A percentile compares a stretch with the other conserved stretches of the same genome.
These are phyloP conservation scores for Lepus americanus DNA, from an alignment of 2,113 vertebrate species.

Conservation along the genomic window DNA sequence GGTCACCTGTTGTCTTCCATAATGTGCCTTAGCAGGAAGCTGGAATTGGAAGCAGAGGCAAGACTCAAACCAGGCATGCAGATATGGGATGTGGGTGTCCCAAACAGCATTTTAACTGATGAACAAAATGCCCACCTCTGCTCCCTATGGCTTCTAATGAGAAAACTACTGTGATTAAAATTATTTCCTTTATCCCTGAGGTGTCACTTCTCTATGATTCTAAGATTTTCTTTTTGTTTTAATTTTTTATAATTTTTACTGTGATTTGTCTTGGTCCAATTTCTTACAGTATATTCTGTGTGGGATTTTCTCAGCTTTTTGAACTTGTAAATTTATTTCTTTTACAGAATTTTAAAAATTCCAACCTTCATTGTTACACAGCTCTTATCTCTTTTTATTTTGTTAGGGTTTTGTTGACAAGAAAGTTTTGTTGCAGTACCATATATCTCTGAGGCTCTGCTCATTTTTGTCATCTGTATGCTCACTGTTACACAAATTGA, in stretches of 20 bases:
- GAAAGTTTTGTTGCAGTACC: background rate
- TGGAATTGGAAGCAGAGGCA: no score
- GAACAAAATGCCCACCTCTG: no score
- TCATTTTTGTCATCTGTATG: background rate
- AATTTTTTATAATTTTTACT: background rate
- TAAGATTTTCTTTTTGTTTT: constrained; percentile 13
- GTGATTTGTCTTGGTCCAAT: background rate
- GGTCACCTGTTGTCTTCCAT: no score
- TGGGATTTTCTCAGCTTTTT: background rate
- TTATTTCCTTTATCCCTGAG: background rate
- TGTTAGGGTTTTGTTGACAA: background rate
- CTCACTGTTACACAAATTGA: background rate
- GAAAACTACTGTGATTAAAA: background rate
- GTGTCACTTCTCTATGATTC: background rate
- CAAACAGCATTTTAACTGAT: no score
- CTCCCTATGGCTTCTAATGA: background rate
- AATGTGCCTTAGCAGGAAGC: no score
- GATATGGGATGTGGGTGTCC: no score
- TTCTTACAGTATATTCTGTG: background rate
- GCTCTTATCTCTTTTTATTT: background rate
- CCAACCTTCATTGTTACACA: background rate
- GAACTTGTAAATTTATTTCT: background rate
- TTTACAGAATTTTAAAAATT: background rate
- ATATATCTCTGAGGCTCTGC: background rate
- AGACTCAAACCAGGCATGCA: no score